Evolutionary conservation across 1,140 invertebrate species (phyloP), one percentile per base, ranked within the genome.

Genomic region (Cherax destructor): DNA sequence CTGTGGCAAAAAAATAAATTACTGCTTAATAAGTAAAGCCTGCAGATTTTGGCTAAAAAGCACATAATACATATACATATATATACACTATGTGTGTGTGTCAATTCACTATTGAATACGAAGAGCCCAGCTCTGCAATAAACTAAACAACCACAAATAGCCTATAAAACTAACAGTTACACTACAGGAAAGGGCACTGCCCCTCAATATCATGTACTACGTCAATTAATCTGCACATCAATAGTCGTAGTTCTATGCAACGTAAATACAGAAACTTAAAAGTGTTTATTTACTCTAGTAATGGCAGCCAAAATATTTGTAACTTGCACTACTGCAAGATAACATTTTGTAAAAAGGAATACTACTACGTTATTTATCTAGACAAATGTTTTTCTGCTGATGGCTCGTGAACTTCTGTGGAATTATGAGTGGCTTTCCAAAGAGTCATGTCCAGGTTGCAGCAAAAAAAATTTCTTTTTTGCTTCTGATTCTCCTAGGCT

Each of bases 221-320:
- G 21, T 13, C 11, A 52, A 78, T 78, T 52, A 78, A n/a, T n/a
- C n/a, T 78, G 41, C 65, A 86, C 61, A 24, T 24, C 65, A n/a
- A 21, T 61, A 86, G 4, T 24, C 24, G 59, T 24, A 16, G 49
- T n/a, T 74, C 61, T 56, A 79, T 81, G 79, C 24, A 21, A 69
- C n/a, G 50, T 47, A 47, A 83, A 72, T 69, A 50, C 49, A 69
- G 18, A 81, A 88, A 88, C 50, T 56, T 76, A 83, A 50, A 56
- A 88, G 21, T 69, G 41, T 59, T 41, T 30, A 24, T 59, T 6
- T 72, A 74, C 30, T 81, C 74, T 76, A 47, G 24, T 83, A 69
- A 83, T 56, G 81, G 59, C 59, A 83, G 52, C 56, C 50, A 65
- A 16, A 69, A 47, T 83, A 83, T 69, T 30, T 30, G n/a, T 30